A percentile compares a stretch with the other conserved stretches of the same genome.
These are phyloP conservation scores for Hydractinia symbiolongicarpus DNA, from an alignment of 30 jellyfish, hydroid and myxozoan species.

Conservation along the genomic window DNA sequence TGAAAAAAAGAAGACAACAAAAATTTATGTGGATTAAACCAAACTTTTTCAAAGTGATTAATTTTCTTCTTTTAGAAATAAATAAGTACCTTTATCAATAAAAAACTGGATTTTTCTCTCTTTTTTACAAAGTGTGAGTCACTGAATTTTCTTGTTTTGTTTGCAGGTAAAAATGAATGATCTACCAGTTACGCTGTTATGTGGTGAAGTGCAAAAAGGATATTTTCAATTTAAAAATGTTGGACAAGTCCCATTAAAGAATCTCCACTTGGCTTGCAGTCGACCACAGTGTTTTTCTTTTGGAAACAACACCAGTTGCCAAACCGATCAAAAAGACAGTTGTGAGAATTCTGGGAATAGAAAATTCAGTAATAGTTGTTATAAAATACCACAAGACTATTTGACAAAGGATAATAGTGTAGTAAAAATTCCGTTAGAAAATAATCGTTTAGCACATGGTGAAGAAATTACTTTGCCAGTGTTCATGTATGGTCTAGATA, in stretches of 20 bases:
- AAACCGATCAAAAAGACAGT: constrained; percentile 23
- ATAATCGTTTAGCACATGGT: constrained; percentile 52
- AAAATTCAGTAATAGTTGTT: background rate
- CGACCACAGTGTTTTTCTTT: constrained; percentile 49
- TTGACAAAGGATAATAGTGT: too few species aligned
- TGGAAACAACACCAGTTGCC: constrained; percentile 22
- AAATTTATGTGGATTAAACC: too few species aligned
- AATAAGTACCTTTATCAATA: too few species aligned
- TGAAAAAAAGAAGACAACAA: too few species aligned
- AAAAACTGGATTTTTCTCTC: too few species aligned
- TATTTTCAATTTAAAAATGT: constrained; percentile 51
- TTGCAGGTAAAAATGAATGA: constrained; percentile 69
- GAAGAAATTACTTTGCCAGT: constrained; percentile 55
- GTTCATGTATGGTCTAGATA: constrained; percentile 52
- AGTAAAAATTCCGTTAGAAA: constrained; percentile 52
- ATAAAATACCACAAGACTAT: constrained; percentile 22
- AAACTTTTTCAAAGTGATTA: too few species aligned
- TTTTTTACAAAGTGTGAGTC: too few species aligned
- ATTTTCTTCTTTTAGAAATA: too few species aligned
- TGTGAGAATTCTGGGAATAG: background rate
- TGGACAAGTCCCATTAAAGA: constrained; percentile 55
- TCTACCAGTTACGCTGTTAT: constrained; percentile 74
- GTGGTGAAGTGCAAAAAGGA: constrained; percentile 77
- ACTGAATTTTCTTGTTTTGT: background rate
- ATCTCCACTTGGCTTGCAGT: constrained; percentile 61